Evolutionary conservation across 2,797 vertebrate genomes (phyloP).

Genomic region (Siniperca obscura): DNA sequence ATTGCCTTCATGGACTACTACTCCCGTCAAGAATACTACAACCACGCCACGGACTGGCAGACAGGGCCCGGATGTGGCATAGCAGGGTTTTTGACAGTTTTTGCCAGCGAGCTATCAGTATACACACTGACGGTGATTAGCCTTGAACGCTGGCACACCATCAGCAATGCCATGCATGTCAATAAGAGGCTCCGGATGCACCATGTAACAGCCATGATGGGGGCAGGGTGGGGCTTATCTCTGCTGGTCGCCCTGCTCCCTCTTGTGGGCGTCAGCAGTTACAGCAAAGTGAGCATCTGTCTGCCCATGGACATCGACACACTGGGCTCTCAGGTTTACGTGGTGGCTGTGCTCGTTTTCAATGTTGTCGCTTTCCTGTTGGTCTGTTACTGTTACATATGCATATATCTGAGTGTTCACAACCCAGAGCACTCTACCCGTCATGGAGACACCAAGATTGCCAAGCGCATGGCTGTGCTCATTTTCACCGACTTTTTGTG

Average conservation of each 20-base stretch:
- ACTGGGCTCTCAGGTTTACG: slow-evolving; percentile 87
- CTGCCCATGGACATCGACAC: slow-evolving; percentile 94
- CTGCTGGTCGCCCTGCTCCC: slow-evolving; percentile 88
- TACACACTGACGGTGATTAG: slow-evolving; percentile 93
- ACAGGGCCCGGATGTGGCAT: slow-evolving; percentile 88
- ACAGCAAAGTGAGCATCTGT: slow-evolving; percentile 95
- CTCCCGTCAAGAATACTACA: slow-evolving; percentile 91
- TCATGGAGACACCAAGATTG: slow-evolving; percentile 90
- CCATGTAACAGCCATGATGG: slow-evolving; percentile 89
- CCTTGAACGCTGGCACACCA: slow-evolving; percentile 93
- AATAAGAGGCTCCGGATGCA: slow-evolving; percentile 88
- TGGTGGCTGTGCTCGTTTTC: slow-evolving; percentile 87
- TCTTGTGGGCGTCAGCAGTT: slow-evolving; percentile 92
- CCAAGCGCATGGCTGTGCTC: slow-evolving; percentile 95
- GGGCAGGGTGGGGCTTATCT: slow-evolving; percentile 90
- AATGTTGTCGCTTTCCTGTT: slow-evolving; percentile 90
- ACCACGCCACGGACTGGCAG: slow-evolving; percentile 93
- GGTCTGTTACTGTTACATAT: slow-evolving; percentile 91
- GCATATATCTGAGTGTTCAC: slow-evolving; percentile 91
- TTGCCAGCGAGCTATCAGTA: slow-evolving; percentile 92
- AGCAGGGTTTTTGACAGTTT: slow-evolving; percentile 92
- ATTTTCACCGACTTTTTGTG: slow-evolving; percentile 96
- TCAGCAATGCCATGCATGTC: slow-evolving; percentile 91
- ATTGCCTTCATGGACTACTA: slow-evolving; percentile 90
- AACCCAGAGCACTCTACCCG: slow-evolving; percentile 88